Evolutionary conservation across 2,113 vertebrate species (phyloP).

Genomic region (Noctilio leporinus): DNA sequence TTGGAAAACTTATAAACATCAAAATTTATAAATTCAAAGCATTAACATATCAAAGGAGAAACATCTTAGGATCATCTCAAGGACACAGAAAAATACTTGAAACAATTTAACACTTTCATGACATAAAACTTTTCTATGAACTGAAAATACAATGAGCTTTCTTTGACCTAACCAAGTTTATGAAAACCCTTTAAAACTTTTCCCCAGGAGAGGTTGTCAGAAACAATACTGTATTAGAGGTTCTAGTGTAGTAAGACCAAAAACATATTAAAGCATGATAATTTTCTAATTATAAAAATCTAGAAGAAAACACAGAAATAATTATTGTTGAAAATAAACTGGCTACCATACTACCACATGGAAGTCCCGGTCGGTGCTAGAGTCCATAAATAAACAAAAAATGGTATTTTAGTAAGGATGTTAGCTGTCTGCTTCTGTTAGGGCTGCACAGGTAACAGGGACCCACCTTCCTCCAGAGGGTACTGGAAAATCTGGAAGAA

Average conservation of each 20-base stretch:
- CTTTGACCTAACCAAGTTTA: no score
- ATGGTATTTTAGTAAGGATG: neutral
- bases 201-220: no score
- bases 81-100: neutral
- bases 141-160: neutral
- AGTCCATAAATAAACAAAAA: neutral
- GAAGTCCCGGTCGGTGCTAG: neutral
- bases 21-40: no score
- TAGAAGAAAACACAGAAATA: neutral
- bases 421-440: neutral
- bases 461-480: neutral
- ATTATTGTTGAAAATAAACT: neutral
- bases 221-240: no score
- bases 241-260: no score
- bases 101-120: neutral
- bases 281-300: neutral
- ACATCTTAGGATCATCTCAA: neutral
- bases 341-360: neutral
- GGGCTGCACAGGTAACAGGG: rapidly evolving
- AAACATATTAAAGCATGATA: neutral
- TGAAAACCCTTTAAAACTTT: no score
- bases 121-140: neutral
- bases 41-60: neutral
- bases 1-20: neutral
- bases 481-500: neutral